Evolutionary conservation across 2,888 invertebrate species (phyloP), one percentile per base, ranked within the genome.

Genomic region (Heliconius erato): DNA sequence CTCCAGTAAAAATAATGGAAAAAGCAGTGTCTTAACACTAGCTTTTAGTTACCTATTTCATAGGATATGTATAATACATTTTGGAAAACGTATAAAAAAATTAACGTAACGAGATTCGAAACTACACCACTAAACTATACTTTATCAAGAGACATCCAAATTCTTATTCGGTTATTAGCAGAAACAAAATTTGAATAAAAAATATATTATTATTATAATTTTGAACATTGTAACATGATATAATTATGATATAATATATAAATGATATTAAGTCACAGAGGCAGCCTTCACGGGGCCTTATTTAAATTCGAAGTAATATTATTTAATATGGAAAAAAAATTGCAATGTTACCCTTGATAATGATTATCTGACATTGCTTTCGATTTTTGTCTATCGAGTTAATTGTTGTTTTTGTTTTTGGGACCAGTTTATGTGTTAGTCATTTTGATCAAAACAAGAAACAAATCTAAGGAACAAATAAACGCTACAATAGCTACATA

Each of bases 241-340:
- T 63, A n/a, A 63, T 3, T 71, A 71, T 71, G 35, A 71, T 71
- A 71, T 68, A 40, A 19, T 11, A 69, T 12, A 40, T 71, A 71
- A n/a, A 69, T 69, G 3, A 54, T 54, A 63, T n/a, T n/a, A 44
- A 72, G 26, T 72, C 44, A 72, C 72, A 44, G 14, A n/a, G 16
- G 6, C 7, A 72, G 26, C 72, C 72, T 72, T 72, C 72, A 49
- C 14, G 44, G 5, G 26, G 44, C 72, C 72, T 72, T 49, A 72
- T 72, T 28, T 26, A 3, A 44, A 28, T 72, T 28, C 72, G 44
- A 72, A 26, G 26, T 9, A 72, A 44, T 26, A 6, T 72, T 44
- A 26, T 44, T 44, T 49, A 26, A 49, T 72, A 49, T 26, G 44
- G 72, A 49, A 72, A 72, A n/a, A 28, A 72, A 49, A 7, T 6